These are phyloP conservation scores for Cossypha dichroa DNA, from an alignment of 2,797 vertebrate species.

Conservation along the genomic window DNA sequence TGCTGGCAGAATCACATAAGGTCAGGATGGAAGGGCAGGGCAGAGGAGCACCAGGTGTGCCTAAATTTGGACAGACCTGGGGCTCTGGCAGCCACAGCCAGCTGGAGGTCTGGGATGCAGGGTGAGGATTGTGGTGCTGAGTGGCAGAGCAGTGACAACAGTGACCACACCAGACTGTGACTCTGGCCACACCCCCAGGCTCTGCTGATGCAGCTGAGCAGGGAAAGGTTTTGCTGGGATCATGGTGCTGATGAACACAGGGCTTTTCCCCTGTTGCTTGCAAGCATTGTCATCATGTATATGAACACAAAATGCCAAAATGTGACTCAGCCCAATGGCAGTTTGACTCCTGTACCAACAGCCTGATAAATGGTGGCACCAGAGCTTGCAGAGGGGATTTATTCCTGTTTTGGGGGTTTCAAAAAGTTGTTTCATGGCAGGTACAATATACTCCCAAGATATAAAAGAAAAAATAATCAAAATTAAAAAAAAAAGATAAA, in stretches of 20 bases:
- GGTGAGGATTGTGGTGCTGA: accelerated
- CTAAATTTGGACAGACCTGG: background rate
- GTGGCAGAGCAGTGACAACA: accelerated
- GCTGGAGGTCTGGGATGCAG: background rate
- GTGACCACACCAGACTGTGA: background rate
- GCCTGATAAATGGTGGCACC: background rate
- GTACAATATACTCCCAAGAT: background rate
- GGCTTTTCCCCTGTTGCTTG: background rate
- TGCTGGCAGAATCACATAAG: background rate
- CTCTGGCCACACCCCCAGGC: accelerated
- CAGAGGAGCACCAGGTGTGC: background rate
- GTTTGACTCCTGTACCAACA: background rate
- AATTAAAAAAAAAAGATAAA: background rate
- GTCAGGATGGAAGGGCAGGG: background rate
- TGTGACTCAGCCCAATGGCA: conserved; percentile 29
- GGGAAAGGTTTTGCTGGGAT: background rate
- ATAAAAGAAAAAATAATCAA: background rate
- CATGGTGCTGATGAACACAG: background rate
- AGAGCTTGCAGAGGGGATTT: background rate
- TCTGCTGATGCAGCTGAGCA: background rate
- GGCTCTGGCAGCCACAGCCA: background rate
- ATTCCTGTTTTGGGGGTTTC: background rate
- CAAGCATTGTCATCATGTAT: background rate
- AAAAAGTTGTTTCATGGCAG: background rate
- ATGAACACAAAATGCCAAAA: conserved; percentile 31